phyloP scores from a whole-genome alignment of 2,797 vertebrate species.

The Catamblyrhynchus diadema region DNA sequence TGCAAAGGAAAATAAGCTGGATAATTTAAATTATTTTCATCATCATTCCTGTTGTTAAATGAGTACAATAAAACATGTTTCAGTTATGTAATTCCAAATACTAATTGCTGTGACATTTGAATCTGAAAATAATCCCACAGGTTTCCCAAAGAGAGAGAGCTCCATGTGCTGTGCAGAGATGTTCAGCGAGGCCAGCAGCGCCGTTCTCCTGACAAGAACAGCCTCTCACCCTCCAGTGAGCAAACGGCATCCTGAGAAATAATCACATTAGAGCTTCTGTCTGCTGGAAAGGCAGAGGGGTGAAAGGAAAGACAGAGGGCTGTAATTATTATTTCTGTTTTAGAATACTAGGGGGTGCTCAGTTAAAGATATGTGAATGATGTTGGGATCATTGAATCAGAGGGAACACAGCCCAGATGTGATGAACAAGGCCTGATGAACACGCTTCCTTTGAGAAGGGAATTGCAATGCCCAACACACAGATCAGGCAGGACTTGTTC shows the following conservation, averaged over 20 bases:
- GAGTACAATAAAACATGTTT: not conserved
- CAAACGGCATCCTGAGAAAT: not conserved
- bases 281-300: not conserved
- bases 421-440: not conserved
- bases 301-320: not conserved
- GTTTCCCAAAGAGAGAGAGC: not conserved
- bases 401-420: not conserved
- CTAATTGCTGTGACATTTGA: not conserved
- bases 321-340: not conserved
- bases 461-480: not conserved
- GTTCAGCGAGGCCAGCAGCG: rapidly evolving
- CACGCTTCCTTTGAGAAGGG: not conserved
- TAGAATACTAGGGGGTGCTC: not conserved
- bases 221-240: not conserved
- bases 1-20: not conserved
- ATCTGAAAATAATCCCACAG: not conserved
- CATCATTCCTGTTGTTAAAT: not conserved
- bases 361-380: not conserved
- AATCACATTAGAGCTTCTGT: not conserved
- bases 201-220: rapidly evolving
- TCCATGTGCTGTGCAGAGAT: not conserved
- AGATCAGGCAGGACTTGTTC: not conserved
- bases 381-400: not conserved
- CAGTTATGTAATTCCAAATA: not conserved
- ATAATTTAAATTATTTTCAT: not conserved